A percentile compares a stretch with the other conserved stretches of the same genome.
Conservation (phyloP, 1,140 invertebrate genomes). For the Drosophila nebulosa region DNA sequence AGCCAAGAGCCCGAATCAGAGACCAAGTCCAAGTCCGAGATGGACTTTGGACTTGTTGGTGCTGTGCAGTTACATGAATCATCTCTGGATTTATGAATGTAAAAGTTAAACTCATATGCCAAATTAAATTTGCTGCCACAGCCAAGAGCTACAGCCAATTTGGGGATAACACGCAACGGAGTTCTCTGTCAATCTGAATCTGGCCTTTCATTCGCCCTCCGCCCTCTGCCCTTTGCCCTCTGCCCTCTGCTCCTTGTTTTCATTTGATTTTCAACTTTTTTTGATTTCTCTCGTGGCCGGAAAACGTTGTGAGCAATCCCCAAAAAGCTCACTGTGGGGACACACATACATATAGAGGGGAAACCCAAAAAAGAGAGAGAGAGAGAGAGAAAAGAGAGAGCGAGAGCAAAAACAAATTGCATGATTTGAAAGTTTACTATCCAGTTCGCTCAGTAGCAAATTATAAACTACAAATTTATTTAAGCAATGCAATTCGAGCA, state of each 20-base stretch:
- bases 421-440: constrained; percentile 63
- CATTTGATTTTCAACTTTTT: constrained; percentile 71
- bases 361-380: neutral
- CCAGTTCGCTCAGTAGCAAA: constrained; percentile 30
- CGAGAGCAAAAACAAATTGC: neutral
- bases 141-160: constrained; percentile 24
- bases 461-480: constrained; percentile 70
- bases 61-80: constrained; percentile 39
- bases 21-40: neutral
- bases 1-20: too few species aligned
- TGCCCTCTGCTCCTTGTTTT: constrained; percentile 4
- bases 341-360: too few species aligned
- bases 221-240: neutral
- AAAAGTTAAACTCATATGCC: constrained; percentile 52
- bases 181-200: constrained; percentile 10
- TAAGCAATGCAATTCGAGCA: constrained; percentile 63
- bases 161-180: neutral
- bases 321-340: neutral
- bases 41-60: neutral
- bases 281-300: constrained; percentile 64
- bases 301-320: constrained; percentile 7
- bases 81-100: constrained; percentile 48
- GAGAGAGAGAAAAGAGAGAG: neutral
- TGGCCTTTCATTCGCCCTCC: neutral
- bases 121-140: constrained; percentile 49